A percentile compares a stretch with the other conserved stretches of the same genome.
Conservation (phyloP, 2,797 vertebrate species). For the Sebastes melanostomus region DNA sequence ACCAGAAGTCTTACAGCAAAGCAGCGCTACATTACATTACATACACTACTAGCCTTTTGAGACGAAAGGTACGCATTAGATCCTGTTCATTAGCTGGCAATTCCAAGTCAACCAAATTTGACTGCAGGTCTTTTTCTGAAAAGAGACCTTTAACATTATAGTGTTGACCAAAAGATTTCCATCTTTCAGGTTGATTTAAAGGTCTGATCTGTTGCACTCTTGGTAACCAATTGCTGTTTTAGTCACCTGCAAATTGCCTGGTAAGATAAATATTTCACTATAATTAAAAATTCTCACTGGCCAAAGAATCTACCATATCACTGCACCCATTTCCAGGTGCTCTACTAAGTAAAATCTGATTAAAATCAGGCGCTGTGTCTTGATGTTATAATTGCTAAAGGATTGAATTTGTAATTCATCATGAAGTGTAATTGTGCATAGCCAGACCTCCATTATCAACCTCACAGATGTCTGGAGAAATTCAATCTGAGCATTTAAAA, state of each 20-base stretch:
- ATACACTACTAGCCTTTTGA: not conserved
- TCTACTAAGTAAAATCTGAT: not conserved
- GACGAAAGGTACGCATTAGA: not conserved
- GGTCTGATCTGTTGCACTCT: not conserved
- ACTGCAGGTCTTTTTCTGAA: not conserved
- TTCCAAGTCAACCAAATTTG: not conserved
- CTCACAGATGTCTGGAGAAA: conserved; percentile 9
- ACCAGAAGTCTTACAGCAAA: not conserved
- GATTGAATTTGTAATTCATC: not conserved
- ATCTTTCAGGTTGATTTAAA: not conserved
- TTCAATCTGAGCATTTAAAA: not conserved
- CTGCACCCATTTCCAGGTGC: not conserved
- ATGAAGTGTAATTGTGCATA: not conserved
- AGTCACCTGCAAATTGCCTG: not conserved
- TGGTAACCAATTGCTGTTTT: not conserved
- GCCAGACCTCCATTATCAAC: not conserved
- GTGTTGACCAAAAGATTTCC: not conserved
- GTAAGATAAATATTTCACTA: not conserved
- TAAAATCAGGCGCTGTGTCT: not conserved
- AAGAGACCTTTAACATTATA: not conserved
- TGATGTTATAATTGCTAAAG: not conserved
- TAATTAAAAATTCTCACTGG: not conserved
- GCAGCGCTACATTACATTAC: not conserved
- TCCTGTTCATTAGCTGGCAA: not conserved
- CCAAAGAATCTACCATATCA: not conserved